phyloP scores from a whole-genome alignment of 1,140 invertebrate genomes.

The Condylostylus longicornis region DNA sequence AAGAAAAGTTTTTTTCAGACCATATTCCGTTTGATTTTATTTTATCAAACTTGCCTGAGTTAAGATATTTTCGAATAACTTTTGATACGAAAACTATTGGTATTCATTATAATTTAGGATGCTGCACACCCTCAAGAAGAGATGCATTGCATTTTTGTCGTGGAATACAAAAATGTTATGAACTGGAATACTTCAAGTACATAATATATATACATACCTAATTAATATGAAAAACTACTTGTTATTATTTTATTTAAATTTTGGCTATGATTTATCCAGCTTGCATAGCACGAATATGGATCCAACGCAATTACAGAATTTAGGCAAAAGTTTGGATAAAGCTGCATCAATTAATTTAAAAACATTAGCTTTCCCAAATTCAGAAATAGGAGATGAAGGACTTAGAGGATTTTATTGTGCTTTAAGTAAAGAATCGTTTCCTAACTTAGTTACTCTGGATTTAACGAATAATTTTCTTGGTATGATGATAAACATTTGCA shows the following conservation, averaged over 20 bases:
- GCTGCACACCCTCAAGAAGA: slow-evolving; percentile 22
- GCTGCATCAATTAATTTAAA: slow-evolving; percentile 23
- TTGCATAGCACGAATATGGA: slow-evolving; percentile 26
- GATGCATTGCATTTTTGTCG: slow-evolving; percentile 20
- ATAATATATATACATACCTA: not conserved
- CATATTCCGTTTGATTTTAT: slow-evolving; percentile 33
- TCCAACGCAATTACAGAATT: slow-evolving; percentile 21
- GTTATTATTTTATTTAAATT: not conserved
- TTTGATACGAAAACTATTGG: slow-evolving; percentile 29
- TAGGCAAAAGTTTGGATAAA: slow-evolving; percentile 26
- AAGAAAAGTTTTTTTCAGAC: slow-evolving; percentile 14
- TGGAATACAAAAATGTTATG: slow-evolving; percentile 24
- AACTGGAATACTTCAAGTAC: slow-evolving; percentile 24
- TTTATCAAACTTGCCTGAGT: slow-evolving; percentile 28
- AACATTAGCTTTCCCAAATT: slow-evolving; percentile 24
- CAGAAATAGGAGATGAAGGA: slow-evolving; percentile 27
- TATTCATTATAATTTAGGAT: slow-evolving; percentile 26
- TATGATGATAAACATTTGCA: slow-evolving; percentile 8
- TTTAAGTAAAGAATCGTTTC: slow-evolving; percentile 22
- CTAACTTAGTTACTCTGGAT: slow-evolving; percentile 21
- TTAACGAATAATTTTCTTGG: slow-evolving; percentile 31
- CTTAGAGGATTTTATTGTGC: slow-evolving; percentile 24
- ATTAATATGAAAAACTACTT: not conserved
- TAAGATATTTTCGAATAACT: slow-evolving; percentile 26
- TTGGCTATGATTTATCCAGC: slow-evolving; percentile 9